Evolutionary conservation across 2,888 invertebrate species (phyloP), one percentile per base, ranked within the genome.

Genomic region (Andrena praecox): DNA sequence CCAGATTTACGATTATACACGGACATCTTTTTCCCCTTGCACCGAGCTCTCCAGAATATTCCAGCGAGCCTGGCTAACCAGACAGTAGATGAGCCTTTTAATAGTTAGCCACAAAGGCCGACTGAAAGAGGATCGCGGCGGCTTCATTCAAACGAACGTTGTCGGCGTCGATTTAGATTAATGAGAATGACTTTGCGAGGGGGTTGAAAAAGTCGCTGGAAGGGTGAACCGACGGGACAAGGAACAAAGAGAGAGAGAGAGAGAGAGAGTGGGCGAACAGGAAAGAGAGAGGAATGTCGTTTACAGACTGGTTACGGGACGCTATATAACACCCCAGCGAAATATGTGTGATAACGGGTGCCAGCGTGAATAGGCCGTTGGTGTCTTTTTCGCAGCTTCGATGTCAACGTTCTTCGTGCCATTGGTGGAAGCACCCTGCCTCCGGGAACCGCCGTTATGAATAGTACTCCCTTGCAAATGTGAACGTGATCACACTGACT

Each of bases 161-260:
- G 87, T 74, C 81, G 73, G 62, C 80, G 87, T 84, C 82, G 84
- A 87, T 86, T 85, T 87, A 82, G 87, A 87, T 86, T 86, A 86
- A 87, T 86, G 87, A 85, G 71, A 87, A 71, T 80, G 82, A 72
- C 72, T 78, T 60, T 59, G 63, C 66, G 24, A 52, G 42, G 72
- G 42, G 72, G 68, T 69, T 77, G 73, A 67, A 73, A 79, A 63
- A 67, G 68, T 62, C 63, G 67, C 24, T 42, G 69, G 54, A 73
- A 68, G 54, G 70, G 62, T 60, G 66, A 71, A 59, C 8, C 27
- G 27, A 56, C 68, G 70, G 64, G 31, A 63, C 60, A 35, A 56
- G 67, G 48, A 74, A 67, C 56, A 66, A 63, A 33, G 48, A 60
- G 54, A 31, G 68, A 29, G 20, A 60, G 54, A 31, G 68, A 29